These are phyloP conservation scores for Sinella curviseta DNA, from an alignment of 1,140 invertebrate species.

Conservation along the genomic window DNA sequence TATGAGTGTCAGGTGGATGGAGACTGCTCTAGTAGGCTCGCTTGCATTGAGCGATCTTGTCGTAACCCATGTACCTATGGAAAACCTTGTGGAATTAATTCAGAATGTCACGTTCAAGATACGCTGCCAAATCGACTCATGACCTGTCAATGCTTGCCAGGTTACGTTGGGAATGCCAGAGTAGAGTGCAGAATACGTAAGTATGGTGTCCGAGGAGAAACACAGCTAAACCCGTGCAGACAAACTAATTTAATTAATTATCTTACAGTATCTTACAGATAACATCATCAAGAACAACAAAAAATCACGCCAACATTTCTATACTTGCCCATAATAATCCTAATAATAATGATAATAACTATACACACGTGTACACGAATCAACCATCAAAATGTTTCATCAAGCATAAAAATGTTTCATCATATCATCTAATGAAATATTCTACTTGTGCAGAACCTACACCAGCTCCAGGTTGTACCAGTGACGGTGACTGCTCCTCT, in stretches of 20 bases:
- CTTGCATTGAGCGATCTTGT: constrained; percentile 77
- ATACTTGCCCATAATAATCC: neutral
- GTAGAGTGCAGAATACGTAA: constrained; percentile 75
- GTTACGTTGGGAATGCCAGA: constrained; percentile 79
- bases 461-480: constrained; percentile 66
- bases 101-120: constrained; percentile 77
- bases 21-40: constrained; percentile 79
- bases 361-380: neutral
- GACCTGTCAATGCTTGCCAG: constrained; percentile 78
- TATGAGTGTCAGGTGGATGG: constrained; percentile 76
- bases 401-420: no score
- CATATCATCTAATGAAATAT: no score
- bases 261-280: constrained; percentile 16
- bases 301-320: neutral
- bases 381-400: neutral
- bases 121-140: constrained; percentile 82
- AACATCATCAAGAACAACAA: constrained; percentile 12
- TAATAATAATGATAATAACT: neutral
- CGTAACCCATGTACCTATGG: constrained; percentile 77
- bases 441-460: constrained; percentile 52
- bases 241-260: neutral
- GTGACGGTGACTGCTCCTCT: constrained; percentile 69
- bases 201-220: constrained; percentile 30
- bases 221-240: neutral
- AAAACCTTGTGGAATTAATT: constrained; percentile 76